Evolutionary conservation across 2,113 vertebrate genomes (phyloP), one percentile per base, ranked within the genome.

Genomic region (Larimichthys polyactis): DNA sequence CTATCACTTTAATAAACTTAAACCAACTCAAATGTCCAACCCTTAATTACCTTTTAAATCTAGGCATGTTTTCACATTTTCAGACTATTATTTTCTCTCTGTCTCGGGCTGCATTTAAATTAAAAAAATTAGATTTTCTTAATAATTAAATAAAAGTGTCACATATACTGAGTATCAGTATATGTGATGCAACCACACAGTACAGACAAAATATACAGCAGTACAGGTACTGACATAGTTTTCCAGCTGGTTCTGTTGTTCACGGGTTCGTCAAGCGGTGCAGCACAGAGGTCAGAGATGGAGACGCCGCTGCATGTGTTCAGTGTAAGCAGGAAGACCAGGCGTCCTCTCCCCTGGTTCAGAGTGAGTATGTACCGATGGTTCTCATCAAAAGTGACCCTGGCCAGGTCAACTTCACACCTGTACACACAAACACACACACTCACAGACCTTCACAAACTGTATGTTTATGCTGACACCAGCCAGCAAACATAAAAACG

Each of bases 231-330:
- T 91, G 88, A 99, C 98, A 0, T 97, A 99, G 89, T 95, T 95
- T 22, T 96, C 92, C 63, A 90, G 73, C 69, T 97, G 95, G 89
- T 95, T 95, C 9, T 95, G 91, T 62, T 92, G 89, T 70, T 97
- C 96, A 0, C 2, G 62, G n/a, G 90, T 54, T 98, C 96, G 49
- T 94, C 96, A 36, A 99, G 94, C 1, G 96, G 97, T n/a, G 97
- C 96, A 12, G 96, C 93, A 2, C 94, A 94, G 16, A 99, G 91
- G 89, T 99, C 98, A 0, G 96, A 96, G 86, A 99, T 92, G 4
- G 97, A 97, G 65, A 97, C 96, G 0, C 97, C 96, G 0, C 90
- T 83, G 74, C 96, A 97, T 0, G 94, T 86, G 0, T 85, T 92
- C 16, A 97, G 89, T 0, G 91, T 95, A 32, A 99, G 49, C 62